These are phyloP conservation scores for Chymomyza caudatula DNA, from an alignment of 2,888 invertebrate genomes.

Conservation along the genomic window DNA sequence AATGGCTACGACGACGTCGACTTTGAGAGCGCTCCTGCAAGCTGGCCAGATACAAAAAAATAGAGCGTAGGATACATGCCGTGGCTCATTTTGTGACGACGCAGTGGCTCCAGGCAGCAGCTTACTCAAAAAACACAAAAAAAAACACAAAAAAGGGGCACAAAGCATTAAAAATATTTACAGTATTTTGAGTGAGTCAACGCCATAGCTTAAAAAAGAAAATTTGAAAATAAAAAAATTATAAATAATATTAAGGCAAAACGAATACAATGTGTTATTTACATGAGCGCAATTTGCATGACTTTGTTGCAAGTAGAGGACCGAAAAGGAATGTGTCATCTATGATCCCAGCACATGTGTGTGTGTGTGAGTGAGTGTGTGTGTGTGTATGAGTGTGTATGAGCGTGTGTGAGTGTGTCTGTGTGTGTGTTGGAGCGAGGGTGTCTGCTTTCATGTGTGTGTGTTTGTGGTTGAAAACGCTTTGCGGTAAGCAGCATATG, in stretches of 20 bases:
- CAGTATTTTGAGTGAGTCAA: conserved; percentile 62
- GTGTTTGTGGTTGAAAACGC: background rate
- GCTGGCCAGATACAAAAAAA: background rate
- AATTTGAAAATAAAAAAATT: background rate
- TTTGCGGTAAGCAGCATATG: background rate
- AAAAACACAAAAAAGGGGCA: conserved; percentile 37
- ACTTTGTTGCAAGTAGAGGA: conserved; percentile 30
- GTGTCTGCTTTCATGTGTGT: background rate
- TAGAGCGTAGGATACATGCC: background rate
- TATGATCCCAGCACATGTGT: background rate
- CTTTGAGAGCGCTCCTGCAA: background rate
- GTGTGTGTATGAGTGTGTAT: background rate
- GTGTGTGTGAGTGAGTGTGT: conserved; percentile 5
- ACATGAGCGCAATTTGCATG: conserved; percentile 40
- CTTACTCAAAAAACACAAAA: background rate
- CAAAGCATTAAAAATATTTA: conserved; percentile 73
- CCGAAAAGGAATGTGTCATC: conserved; percentile 61
- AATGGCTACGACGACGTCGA: conserved; percentile 17
- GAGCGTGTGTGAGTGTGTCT: background rate
- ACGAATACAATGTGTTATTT: conserved; percentile 6
- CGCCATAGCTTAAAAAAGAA: conserved; percentile 15
- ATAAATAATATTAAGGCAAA: background rate
- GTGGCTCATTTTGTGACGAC: conserved; percentile 32
- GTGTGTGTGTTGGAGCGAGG: conserved; percentile 2
- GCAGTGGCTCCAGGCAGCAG: conserved; percentile 56